These are phyloP conservation scores for Portunus trituberculatus DNA, from an alignment of 1,140 invertebrate species.

Conservation along the genomic window DNA sequence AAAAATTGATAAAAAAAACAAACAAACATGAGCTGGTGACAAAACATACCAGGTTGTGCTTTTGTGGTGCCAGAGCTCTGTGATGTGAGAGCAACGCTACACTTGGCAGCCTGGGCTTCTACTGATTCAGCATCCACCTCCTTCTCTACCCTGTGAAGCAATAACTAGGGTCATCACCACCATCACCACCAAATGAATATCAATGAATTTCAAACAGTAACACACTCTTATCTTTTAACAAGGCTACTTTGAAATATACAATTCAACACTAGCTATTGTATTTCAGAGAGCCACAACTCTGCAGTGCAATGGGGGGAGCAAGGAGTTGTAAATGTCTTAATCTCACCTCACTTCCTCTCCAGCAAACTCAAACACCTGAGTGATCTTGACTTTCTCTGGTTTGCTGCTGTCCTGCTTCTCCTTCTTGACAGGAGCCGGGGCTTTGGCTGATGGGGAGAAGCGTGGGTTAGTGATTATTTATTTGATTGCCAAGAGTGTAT, in stretches of 20 bases:
- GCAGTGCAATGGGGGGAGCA: not conserved
- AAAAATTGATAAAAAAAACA: no score
- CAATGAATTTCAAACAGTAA: no score
- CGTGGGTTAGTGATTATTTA: no score
- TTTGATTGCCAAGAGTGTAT: no score
- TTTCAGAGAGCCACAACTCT: no score
- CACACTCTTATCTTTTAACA: no score
- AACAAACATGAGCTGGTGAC: not conserved
- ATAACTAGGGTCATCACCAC: not conserved
- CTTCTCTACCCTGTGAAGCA: constrained; percentile 82
- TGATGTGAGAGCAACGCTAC: not conserved
- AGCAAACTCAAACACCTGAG: constrained; percentile 76
- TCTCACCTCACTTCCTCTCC: constrained; percentile 76
- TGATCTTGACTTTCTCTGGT: constrained; percentile 71
- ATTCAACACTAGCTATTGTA: no score
- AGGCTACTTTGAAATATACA: no score
- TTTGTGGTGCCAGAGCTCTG: not conserved
- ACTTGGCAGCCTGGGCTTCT: constrained; percentile 82
- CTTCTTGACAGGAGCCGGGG: not conserved
- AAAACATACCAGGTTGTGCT: not conserved
- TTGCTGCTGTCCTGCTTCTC: not conserved
- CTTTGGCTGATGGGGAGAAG: constrained; percentile 18
- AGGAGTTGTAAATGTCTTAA: not conserved
- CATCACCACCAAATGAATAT: no score
- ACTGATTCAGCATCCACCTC: constrained; percentile 84